phyloP scores from a whole-genome alignment of 2,113 vertebrate species.

The Acrocephalus arundinaceus region DNA sequence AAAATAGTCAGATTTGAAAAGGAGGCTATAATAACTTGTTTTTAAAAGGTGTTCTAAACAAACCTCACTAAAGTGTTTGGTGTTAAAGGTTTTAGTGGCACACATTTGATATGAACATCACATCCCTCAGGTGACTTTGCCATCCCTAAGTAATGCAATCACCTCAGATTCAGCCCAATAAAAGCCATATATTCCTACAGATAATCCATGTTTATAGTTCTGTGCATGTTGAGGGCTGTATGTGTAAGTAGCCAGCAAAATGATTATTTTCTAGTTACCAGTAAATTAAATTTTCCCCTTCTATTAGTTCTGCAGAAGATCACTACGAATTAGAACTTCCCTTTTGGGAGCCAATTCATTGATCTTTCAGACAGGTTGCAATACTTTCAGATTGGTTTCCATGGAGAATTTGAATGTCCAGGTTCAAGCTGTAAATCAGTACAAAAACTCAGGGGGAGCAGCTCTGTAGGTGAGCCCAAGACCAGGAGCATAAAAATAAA shows the following conservation, averaged over 20 bases:
- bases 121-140: not conserved
- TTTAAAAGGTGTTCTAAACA: not conserved
- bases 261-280: not conserved
- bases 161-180: not conserved
- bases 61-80: not conserved
- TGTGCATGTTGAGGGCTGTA: not conserved
- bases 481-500: not conserved
- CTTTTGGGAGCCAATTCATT: constrained; percentile 19
- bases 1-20: not conserved
- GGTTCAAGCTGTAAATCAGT: not conserved
- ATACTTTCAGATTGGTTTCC: constrained; percentile 35
- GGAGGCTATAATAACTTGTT: not conserved
- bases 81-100: not conserved
- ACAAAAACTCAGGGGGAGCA: not conserved
- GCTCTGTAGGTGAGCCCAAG: not conserved
- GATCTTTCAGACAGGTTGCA: constrained; percentile 2
- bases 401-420: constrained; percentile 8
- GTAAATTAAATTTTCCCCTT: constrained; percentile 29
- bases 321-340: not conserved
- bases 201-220: not conserved
- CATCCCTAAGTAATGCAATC: not conserved
- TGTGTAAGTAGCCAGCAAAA: not conserved
- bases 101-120: not conserved
- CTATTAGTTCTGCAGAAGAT: constrained; percentile 45
- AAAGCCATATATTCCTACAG: not conserved